Conservation (phyloP, 1,140 invertebrate species). For the Camponotus floridanus region DNA sequence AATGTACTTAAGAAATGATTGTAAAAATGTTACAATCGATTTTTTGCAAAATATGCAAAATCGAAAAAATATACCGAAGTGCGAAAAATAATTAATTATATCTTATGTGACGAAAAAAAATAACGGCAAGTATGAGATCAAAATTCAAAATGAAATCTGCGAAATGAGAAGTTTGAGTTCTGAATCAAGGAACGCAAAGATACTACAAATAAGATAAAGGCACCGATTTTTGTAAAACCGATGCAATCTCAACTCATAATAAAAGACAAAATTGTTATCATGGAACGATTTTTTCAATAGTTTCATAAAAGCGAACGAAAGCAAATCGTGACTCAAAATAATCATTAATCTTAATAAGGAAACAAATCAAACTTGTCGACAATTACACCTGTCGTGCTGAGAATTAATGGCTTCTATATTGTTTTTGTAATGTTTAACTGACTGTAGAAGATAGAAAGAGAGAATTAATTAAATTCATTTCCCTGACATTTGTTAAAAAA, state of each 20-base stretch:
- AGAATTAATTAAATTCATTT: constrained; percentile 88
- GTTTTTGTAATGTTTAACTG: constrained; percentile 89
- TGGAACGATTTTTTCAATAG: constrained; percentile 93
- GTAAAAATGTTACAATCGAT: no score
- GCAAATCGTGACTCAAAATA: constrained; percentile 91
- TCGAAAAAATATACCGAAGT: no score
- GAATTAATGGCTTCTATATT: constrained; percentile 94
- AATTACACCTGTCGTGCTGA: constrained; percentile 95
- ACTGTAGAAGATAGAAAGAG: constrained; percentile 88
- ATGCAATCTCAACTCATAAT: constrained; percentile 90
- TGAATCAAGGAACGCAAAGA: constrained; percentile 86
- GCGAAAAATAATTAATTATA: constrained; percentile 87
- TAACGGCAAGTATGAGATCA: constrained; percentile 94
- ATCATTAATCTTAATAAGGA: constrained; percentile 93
- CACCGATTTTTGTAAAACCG: constrained; percentile 91
- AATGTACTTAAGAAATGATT: background rate
- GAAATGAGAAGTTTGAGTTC: constrained; percentile 93
- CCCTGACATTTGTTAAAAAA: constrained; percentile 91
- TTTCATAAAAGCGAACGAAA: constrained; percentile 88
- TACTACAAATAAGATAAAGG: constrained; percentile 87
- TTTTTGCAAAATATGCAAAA: no score
- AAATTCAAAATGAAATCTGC: constrained; percentile 91
- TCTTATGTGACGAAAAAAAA: constrained; percentile 91
- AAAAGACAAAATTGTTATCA: constrained; percentile 91
- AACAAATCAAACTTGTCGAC: constrained; percentile 90